A percentile compares a stretch with the other conserved stretches of the same genome.
Evolutionary conservation across 1,140 invertebrate species (phyloP).

Genomic region (Pseudomyrmex cubaensis): DNA sequence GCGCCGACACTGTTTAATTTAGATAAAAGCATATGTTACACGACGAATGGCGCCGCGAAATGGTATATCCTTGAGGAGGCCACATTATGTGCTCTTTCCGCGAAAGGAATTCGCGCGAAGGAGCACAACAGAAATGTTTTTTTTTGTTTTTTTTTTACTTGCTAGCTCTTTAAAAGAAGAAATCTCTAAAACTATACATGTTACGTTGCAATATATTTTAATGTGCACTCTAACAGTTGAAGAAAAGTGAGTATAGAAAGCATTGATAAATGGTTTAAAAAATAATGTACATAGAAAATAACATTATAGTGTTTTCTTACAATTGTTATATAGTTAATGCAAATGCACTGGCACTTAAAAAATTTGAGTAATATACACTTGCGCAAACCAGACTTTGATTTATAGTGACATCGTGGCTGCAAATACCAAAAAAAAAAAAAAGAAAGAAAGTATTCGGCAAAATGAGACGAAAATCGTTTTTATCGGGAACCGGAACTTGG

Average conservation of each 20-base stretch:
- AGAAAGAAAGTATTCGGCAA: background rate
- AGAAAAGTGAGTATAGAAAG: no score
- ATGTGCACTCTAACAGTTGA: background rate
- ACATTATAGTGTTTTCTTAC: background rate
- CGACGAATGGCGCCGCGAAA: slow-evolving; percentile 61
- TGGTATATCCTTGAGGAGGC: slow-evolving; percentile 42
- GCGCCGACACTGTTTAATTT: slow-evolving; percentile 86
- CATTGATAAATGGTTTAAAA: no score
- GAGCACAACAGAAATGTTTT: background rate
- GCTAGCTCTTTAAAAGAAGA: background rate
- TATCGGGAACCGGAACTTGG: slow-evolving; percentile 42
- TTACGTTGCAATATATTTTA: background rate
- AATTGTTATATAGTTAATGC: no score
- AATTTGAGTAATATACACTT: background rate
- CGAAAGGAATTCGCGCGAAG: slow-evolving; percentile 28
- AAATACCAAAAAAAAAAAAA: background rate
- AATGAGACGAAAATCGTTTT: slow-evolving; percentile 56
- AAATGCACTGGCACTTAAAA: no score
- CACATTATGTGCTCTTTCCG: slow-evolving; percentile 31
- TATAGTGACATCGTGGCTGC: slow-evolving; percentile 16
- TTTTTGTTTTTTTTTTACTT: slow-evolving; percentile 17
- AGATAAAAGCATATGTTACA: slow-evolving; percentile 87
- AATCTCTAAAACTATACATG: background rate
- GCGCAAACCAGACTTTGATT: slow-evolving; percentile 3
- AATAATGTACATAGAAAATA: background rate